These are phyloP conservation scores for Pangasianodon gigas DNA, from an alignment of 2,113 vertebrate species.

Conservation along the genomic window DNA sequence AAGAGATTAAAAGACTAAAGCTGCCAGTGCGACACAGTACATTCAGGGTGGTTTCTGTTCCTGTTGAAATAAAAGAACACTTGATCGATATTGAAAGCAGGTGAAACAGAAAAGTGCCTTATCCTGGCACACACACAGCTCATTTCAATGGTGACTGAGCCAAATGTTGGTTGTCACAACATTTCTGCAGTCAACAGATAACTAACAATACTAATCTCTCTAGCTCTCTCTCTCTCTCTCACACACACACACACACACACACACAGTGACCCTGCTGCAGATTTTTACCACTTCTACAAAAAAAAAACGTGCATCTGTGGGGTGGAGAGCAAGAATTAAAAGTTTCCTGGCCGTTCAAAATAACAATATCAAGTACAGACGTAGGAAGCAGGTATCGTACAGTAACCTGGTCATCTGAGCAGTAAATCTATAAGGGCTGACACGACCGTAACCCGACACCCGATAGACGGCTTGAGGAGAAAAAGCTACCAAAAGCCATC, in stretches of 20 bases:
- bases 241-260: neutral
- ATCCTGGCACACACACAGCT: neutral
- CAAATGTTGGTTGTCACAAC: neutral
- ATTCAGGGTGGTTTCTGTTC: neutral
- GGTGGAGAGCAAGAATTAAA: neutral
- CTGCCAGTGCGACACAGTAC: neutral
- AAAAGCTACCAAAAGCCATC: slow-evolving; percentile 35
- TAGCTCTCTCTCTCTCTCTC: too few species aligned
- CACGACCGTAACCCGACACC: slow-evolving; percentile 14
- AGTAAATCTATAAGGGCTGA: neutral
- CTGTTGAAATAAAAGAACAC: neutral
- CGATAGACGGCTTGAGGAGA: slow-evolving; percentile 20
- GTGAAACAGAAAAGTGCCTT: neutral
- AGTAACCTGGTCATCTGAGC: slow-evolving; percentile 2
- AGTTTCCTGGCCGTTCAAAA: neutral
- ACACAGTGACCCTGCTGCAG: neutral
- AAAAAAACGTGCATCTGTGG: neutral
- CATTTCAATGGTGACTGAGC: neutral
- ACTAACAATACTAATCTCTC: neutral
- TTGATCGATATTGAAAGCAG: slow-evolving; percentile 4
- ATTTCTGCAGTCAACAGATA: neutral
- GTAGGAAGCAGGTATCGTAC: neutral
- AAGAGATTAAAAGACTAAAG: neutral
- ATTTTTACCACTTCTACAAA: neutral
- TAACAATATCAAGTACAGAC: neutral